Base-by-base conservation (phyloP, 2,888 invertebrate species). In the Dexiosoma caninum region DNA sequence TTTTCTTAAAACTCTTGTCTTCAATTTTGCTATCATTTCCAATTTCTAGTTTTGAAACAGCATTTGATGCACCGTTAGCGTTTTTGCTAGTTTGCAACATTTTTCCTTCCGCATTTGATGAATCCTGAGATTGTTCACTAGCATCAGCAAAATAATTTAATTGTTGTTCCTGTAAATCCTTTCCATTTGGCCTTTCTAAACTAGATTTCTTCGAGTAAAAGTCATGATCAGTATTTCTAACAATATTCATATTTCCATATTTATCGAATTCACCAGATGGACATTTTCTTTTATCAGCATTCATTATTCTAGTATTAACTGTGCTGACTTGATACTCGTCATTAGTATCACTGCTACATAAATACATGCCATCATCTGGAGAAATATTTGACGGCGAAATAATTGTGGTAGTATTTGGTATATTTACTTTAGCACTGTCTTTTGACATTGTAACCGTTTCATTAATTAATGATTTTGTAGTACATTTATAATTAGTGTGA, bases 221-320 rank as follows among this genome's bases (percentile, higher is more conserved):
- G 57, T 86, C 88, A 40, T 89, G 88, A 71, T 89, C 89, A 4
- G 86, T 86, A 51, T 86, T 85, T 49, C 75, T 21, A 55, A 59
- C 59, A 64, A 46, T 46, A 60, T 70, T 74, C 32, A 23, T 70
- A 42, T 69, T 53, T 7, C 60, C 66, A 53, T 62, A 46, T 51
- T 78, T 60, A 1, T 71, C 59, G 2, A 14, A 21, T 14, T 35
- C 44, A 1, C 8, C 14, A 4, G 3, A 14, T 7, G 19, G 21
- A 10, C 37, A 10, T n/a, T 1, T 35, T n/a, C n/a, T n/a, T 6
- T 37, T 40, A 4, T 32, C 8, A 19, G 12, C 59, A 37, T 57
- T 76, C 16, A 64, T 59, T 23, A 46, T 76, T 46, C 66, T 78
- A 42, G 72, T 49, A 42, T 70, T 71, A 70, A 49, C 85, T 1